Percentiles rank a stretch among this genome's conserved stretches.
These are phyloP conservation scores for Lophotis ruficrista DNA, from an alignment of 2,113 vertebrate species.

Conservation along the genomic window DNA sequence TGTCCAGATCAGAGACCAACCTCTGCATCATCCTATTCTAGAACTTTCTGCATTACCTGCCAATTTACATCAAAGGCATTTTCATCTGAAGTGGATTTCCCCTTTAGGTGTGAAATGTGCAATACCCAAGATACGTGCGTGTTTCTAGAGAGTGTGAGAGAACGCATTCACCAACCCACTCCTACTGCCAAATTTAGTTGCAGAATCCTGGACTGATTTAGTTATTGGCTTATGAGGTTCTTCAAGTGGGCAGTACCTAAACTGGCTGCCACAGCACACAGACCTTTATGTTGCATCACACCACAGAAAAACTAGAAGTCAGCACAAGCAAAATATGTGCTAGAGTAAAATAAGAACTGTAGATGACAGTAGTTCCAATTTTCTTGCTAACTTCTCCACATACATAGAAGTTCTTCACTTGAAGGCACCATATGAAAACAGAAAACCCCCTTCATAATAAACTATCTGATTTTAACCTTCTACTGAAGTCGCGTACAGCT, in stretches of 20 bases:
- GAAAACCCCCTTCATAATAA: neutral
- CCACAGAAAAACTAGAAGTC: neutral
- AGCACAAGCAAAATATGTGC: neutral
- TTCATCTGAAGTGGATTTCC: neutral
- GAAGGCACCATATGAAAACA: neutral
- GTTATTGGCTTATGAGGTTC: neutral
- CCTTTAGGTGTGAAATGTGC: neutral
- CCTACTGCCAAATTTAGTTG: neutral
- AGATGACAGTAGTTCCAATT: neutral
- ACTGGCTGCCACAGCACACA: neutral
- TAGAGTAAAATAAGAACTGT: neutral
- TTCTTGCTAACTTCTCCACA: neutral
- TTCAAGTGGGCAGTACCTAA: neutral
- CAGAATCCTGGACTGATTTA: neutral
- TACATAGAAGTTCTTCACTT: neutral
- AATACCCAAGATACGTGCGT: accelerated
- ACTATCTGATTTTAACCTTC: neutral
- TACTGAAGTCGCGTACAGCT: neutral
- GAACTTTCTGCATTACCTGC: neutral
- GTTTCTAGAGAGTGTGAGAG: neutral
- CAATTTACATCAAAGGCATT: neutral
- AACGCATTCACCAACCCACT: neutral
- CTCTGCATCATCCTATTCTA: neutral
- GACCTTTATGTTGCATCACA: neutral
- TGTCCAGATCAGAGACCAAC: neutral